phyloP scores from a whole-genome alignment of 1,140 invertebrate genomes.

The Drosophila pruinosa region DNA sequence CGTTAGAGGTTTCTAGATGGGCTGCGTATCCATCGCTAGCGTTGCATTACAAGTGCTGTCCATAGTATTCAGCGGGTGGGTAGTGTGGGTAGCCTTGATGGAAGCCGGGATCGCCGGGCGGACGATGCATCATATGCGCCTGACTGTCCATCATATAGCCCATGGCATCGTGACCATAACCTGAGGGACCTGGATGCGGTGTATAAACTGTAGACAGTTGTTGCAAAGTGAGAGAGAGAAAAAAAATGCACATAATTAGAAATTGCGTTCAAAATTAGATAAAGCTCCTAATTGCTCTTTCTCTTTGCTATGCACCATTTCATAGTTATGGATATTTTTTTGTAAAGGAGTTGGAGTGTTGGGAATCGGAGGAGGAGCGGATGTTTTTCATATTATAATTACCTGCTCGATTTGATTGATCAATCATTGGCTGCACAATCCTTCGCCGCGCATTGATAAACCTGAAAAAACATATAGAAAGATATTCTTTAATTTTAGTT shows the following conservation, averaged over 20 bases:
- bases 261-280: constrained; percentile 57
- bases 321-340: constrained; percentile 74
- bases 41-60: constrained; percentile 91
- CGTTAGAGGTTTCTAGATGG: constrained; percentile 1
- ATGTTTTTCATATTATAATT: constrained; percentile 83
- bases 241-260: constrained; percentile 84
- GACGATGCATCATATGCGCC: constrained; percentile 96
- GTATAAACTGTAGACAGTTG: constrained; percentile 88
- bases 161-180: constrained; percentile 97
- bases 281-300: constrained; percentile 25
- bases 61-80: constrained; percentile 94
- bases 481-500: constrained; percentile 31
- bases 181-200: constrained; percentile 95
- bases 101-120: constrained; percentile 94
- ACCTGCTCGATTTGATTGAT: constrained; percentile 99
- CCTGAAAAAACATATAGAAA: constrained; percentile 85
- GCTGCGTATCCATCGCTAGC: constrained; percentile 24
- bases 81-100: constrained; percentile 95
- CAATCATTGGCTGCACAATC: constrained; percentile 98
- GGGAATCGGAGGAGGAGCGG: not conserved
- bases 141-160: constrained; percentile 99
- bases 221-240: constrained; percentile 38
- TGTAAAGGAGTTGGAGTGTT: not conserved
- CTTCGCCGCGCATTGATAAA: constrained; percentile 99
- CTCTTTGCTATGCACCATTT: constrained; percentile 63